Evolutionary conservation across 2,113 vertebrate species (phyloP), one percentile per base, ranked within the genome.

Genomic region (Corythornis cristatus): DNA sequence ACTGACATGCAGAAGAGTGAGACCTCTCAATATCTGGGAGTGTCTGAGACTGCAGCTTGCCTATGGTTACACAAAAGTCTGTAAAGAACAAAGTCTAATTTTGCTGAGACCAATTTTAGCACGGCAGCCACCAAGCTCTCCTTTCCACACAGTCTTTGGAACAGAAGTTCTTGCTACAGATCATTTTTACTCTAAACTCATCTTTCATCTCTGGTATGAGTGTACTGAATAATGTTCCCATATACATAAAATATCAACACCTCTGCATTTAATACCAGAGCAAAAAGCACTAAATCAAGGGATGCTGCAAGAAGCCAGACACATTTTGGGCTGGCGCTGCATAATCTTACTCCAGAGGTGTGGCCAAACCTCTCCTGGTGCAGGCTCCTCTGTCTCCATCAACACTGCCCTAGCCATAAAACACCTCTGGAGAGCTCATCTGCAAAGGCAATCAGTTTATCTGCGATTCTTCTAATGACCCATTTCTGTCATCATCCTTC

Each of bases 401-500:
- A 43, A 25, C 37, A 35, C 45, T 81, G 85, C 85, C 82, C 82
- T 85, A 81, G 22, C 85, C 88, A 89, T 67, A 88, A 89, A 88
- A 94, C 72, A 86, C 40, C 51, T 93, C 95, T 79, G 6, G 10
- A 93, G 82, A 95, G 72, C 65, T 91, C 85, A 73, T 96, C 89
- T 95, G 88, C 93, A 96, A 93, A 93, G 60, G 88, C 96, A 94
- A 95, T 90, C 92, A 74, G 64, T 94, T 95, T 91, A 91, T 90
- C 90, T 1, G 4, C 0, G 14, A 46, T 91, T 78, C 72, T 91
- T 95, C 82, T 94, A 96, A 96, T 94, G 95, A 96, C 92, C 92
- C 83, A 91, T 95, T 96, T 96, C 93, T 93, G 93, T 96, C 91
- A 95, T 90, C 88, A 95, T 91, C 84, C 60, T 88, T 94, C 56